Percentiles rank a stretch among this genome's conserved stretches.
These are phyloP conservation scores for Psittacula echo DNA, from an alignment of 2,797 vertebrate species.

Conservation along the genomic window DNA sequence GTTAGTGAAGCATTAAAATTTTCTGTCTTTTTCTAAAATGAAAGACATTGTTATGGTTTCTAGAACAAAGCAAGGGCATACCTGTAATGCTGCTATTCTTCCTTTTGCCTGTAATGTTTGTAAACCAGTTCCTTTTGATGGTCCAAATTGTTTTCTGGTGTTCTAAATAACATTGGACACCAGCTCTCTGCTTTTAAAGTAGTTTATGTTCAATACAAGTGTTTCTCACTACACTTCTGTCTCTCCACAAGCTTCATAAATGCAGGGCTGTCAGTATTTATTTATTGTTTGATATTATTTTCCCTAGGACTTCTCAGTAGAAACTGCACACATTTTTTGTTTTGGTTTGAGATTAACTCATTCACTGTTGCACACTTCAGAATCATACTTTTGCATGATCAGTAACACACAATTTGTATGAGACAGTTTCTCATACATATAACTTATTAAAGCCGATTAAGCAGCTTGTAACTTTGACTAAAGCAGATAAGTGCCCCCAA, in stretches of 20 bases:
- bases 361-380: background rate
- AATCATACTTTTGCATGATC: background rate
- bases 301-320: background rate
- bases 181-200: conserved; percentile 26
- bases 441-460: background rate
- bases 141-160: background rate
- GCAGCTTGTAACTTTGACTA: background rate
- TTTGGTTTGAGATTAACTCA: background rate
- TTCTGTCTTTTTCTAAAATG: background rate
- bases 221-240: background rate
- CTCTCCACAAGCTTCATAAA: conserved; percentile 26
- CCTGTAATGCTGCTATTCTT: background rate
- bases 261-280: background rate
- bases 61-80: background rate
- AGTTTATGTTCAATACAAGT: conserved; percentile 26
- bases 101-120: background rate
- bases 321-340: background rate
- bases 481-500: fast-evolving
- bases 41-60: background rate
- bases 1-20: background rate
- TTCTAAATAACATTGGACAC: background rate
- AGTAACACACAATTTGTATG: background rate
- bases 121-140: background rate
- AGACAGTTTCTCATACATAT: background rate
- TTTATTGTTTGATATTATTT: conserved; percentile 42